These are phyloP conservation scores for Pelochelys cantorii DNA, from an alignment of 2,797 vertebrate species.

Conservation along the genomic window DNA sequence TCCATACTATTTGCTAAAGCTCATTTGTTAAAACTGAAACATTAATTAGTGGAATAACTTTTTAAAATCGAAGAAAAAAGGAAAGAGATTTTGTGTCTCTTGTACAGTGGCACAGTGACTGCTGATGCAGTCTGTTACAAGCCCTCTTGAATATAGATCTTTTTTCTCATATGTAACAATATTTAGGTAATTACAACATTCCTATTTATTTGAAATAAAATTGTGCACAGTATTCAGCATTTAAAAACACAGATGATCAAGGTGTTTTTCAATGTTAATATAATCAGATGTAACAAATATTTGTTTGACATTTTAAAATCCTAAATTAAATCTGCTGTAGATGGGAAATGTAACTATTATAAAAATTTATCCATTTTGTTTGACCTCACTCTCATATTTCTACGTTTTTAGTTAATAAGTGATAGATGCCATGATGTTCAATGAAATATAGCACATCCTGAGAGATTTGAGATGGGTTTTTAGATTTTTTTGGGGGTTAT, in stretches of 20 bases:
- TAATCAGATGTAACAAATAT: not conserved
- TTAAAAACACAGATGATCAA: not conserved
- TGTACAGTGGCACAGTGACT: not conserved
- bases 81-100: not conserved
- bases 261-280: not conserved
- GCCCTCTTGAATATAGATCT: not conserved
- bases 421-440: not conserved
- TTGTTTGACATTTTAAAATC: not conserved
- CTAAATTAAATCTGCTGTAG: not conserved
- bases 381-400: not conserved
- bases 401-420: not conserved
- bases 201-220: not conserved
- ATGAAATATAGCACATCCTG: not conserved
- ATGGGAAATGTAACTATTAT: not conserved
- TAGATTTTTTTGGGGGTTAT: not conserved
- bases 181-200: not conserved
- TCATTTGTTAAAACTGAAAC: not conserved
- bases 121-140: not conserved
- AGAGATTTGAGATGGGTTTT: not conserved
- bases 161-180: not conserved
- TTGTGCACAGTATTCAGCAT: not conserved
- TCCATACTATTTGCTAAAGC: not conserved
- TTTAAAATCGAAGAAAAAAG: not conserved
- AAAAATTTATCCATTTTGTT: not conserved
- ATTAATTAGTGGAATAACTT: not conserved